A percentile compares a stretch with the other conserved stretches of the same genome.
Evolutionary conservation across 2,888 invertebrate species (phyloP).

Genomic region (Xylophagus ater): DNA sequence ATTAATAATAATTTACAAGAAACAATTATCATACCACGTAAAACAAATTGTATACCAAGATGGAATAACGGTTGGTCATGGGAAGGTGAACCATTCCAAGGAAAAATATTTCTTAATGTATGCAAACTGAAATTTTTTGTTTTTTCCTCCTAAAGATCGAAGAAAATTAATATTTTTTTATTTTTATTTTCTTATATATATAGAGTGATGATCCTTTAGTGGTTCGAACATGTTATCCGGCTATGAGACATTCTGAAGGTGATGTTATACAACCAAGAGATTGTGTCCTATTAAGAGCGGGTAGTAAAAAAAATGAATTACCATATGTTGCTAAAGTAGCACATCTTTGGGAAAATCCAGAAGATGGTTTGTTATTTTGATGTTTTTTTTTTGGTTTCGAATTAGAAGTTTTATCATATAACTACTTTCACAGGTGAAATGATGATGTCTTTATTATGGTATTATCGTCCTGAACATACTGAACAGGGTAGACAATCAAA

Average conservation of each 20-base stretch:
- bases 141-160: background rate
- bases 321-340: constrained; percentile 93
- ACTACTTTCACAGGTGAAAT: constrained; percentile 63
- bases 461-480: constrained; percentile 95
- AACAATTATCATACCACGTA: constrained; percentile 41
- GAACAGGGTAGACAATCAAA: constrained; percentile 71
- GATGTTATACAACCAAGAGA: constrained; percentile 78
- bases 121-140: constrained; percentile 37
- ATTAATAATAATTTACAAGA: constrained; percentile 25
- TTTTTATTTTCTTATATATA: constrained; percentile 25
- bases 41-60: constrained; percentile 44
- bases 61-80: constrained; percentile 92
- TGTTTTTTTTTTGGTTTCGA: background rate
- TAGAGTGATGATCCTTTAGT: constrained; percentile 67
- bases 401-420: constrained; percentile 5
- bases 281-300: constrained; percentile 84
- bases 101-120: constrained; percentile 80
- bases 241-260: constrained; percentile 82
- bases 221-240: constrained; percentile 72
- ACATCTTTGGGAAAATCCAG: constrained; percentile 88
- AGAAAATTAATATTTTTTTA: constrained; percentile 5
- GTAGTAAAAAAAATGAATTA: constrained; percentile 67
- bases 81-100: constrained; percentile 73
- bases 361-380: constrained; percentile 56
- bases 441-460: constrained; percentile 96